Conservation (phyloP, 1,140 invertebrate genomes). For the Halictus rubicundus region DNA sequence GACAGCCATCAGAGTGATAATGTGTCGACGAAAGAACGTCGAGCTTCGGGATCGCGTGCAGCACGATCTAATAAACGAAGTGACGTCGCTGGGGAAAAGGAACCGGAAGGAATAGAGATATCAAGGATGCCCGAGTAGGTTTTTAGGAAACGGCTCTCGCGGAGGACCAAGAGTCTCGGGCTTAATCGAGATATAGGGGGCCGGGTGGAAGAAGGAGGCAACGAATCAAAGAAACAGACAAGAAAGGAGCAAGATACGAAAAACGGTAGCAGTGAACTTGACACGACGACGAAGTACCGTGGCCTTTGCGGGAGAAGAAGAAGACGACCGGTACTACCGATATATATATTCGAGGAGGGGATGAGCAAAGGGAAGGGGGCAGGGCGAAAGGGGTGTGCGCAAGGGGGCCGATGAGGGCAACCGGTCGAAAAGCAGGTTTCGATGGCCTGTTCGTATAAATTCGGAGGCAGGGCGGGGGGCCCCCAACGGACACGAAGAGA, state of each 20-base stretch:
- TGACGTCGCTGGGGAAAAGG: background rate
- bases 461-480: conserved; percentile 31
- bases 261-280: conserved; percentile 59
- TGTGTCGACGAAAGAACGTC: too few species aligned
- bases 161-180: background rate
- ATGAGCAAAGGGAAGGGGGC: too few species aligned
- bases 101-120: background rate
- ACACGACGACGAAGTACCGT: conserved; percentile 49
- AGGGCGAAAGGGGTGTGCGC: background rate
- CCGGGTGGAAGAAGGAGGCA: conserved; percentile 11
- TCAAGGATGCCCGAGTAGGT: background rate
- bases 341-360: conserved; percentile 9
- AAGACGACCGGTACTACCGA: conserved; percentile 36
- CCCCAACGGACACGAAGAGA: conserved; percentile 45
- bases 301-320: conserved; percentile 25
- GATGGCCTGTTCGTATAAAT: conserved; percentile 51
- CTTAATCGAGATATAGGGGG: conserved; percentile 15
- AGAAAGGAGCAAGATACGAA: conserved; percentile 40
- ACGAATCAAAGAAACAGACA: conserved; percentile 11
- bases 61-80: too few species aligned
- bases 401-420: conserved; percentile 51
- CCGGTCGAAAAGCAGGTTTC: conserved; percentile 63
- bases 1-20: too few species aligned
- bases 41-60: too few species aligned
- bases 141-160: background rate